Evolutionary conservation across 2,113 vertebrate species (phyloP).

Genomic region (Poecile atricapillus): DNA sequence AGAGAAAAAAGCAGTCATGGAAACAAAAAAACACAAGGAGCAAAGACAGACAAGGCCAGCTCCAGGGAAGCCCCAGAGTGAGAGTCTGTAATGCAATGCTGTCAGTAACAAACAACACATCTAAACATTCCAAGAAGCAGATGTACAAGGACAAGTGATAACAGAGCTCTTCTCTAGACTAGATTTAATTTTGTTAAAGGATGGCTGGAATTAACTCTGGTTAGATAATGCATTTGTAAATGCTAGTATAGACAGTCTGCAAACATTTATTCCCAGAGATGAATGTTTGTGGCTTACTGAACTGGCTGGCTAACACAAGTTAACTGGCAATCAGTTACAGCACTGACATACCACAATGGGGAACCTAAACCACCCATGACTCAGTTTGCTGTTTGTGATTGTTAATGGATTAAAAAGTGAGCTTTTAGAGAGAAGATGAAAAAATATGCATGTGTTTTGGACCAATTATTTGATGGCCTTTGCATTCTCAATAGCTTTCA

Average conservation of each 20-base stretch:
- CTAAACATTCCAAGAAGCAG: not conserved
- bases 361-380: not conserved
- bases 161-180: not conserved
- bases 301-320: conserved; percentile 33
- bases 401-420: conserved; percentile 16
- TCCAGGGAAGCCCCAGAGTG: not conserved
- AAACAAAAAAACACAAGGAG: not conserved
- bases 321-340: conserved; percentile 36
- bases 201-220: conserved; percentile 41
- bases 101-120: not conserved
- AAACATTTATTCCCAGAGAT: conserved; percentile 47
- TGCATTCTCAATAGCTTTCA: not conserved
- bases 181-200: conserved; percentile 62
- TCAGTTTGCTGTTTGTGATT: not conserved
- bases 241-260: conserved; percentile 20
- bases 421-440: not conserved
- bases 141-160: not conserved
- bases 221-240: conserved; percentile 54
- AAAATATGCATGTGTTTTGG: not conserved
- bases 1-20: not conserved
- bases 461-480: not conserved
- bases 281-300: conserved; percentile 37
- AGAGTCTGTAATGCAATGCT: not conserved
- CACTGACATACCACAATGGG: not conserved
- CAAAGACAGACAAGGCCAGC: not conserved